A percentile compares a stretch with the other conserved stretches of the same genome.
Evolutionary conservation across 2,113 vertebrate genomes (phyloP).

Genomic region (Orcinus orca): DNA sequence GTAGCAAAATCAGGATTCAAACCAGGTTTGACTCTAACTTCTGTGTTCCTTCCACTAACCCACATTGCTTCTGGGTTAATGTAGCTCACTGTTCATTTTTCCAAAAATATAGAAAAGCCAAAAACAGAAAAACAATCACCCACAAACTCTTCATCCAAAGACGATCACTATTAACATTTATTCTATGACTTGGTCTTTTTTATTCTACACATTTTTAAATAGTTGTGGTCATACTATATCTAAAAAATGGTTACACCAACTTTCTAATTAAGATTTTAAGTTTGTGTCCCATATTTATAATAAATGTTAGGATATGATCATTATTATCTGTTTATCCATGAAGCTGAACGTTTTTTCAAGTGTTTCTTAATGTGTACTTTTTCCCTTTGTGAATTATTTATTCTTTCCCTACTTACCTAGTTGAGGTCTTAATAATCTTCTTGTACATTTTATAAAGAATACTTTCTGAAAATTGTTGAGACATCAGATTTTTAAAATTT

Average conservation of each 20-base stretch:
- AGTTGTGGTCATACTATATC: background rate
- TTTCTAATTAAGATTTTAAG: background rate
- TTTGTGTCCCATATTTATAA: background rate
- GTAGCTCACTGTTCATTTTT: background rate
- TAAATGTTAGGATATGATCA: background rate
- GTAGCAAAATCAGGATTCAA: background rate
- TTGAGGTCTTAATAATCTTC: background rate
- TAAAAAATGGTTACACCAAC: background rate
- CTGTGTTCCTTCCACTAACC: background rate
- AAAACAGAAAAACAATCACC: background rate
- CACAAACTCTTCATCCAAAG: background rate
- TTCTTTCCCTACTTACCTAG: background rate
- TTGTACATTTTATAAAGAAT: background rate
- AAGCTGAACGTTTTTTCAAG: background rate
- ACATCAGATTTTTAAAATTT: background rate
- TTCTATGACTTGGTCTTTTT: background rate
- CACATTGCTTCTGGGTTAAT: background rate
- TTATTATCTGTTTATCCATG: background rate
- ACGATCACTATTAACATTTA: background rate
- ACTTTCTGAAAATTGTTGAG: background rate
- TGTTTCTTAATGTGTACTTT: background rate
- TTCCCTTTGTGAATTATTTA: background rate
- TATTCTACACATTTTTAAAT: background rate
- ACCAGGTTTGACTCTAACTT: background rate
- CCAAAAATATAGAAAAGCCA: background rate